phyloP scores from a whole-genome alignment of 2,113 vertebrate species.

The Oxyura jamaicensis region DNA sequence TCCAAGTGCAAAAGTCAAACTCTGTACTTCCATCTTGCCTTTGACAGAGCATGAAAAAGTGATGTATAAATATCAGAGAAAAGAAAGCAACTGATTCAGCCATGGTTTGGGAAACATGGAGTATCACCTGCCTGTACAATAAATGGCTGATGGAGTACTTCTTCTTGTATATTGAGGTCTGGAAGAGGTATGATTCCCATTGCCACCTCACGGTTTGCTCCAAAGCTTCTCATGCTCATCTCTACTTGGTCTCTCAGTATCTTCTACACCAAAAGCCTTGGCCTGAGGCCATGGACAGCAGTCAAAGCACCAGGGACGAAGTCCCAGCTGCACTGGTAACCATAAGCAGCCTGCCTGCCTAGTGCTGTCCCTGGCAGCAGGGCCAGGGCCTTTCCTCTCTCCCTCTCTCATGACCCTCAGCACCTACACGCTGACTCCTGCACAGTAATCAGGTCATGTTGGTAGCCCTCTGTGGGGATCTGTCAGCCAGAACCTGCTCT shows the following conservation, averaged over 20 bases:
- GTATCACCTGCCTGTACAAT: background rate
- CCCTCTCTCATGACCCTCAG: fast-evolving
- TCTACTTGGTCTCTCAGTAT: background rate
- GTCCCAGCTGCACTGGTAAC: background rate
- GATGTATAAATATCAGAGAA: fast-evolving
- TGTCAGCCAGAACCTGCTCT: background rate
- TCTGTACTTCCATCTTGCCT: background rate
- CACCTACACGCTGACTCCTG: fast-evolving
- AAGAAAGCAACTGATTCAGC: background rate
- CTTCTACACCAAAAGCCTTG: background rate
- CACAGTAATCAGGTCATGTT: fast-evolving
- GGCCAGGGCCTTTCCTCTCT: background rate
- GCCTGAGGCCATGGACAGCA: background rate
- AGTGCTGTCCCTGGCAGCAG: fast-evolving
- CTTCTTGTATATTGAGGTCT: background rate
- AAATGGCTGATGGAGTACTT: background rate
- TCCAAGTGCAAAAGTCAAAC: fast-evolving
- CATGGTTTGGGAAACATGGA: background rate
- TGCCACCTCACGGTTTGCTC: background rate
- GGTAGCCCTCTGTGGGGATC: fast-evolving
- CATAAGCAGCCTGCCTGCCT: background rate
- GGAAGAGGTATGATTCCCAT: background rate
- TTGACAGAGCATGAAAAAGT: background rate
- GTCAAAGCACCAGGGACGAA: background rate
- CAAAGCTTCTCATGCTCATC: background rate